Evolutionary conservation across 2,888 invertebrate species (phyloP).

Genomic region (Endotricha flammealis): DNA sequence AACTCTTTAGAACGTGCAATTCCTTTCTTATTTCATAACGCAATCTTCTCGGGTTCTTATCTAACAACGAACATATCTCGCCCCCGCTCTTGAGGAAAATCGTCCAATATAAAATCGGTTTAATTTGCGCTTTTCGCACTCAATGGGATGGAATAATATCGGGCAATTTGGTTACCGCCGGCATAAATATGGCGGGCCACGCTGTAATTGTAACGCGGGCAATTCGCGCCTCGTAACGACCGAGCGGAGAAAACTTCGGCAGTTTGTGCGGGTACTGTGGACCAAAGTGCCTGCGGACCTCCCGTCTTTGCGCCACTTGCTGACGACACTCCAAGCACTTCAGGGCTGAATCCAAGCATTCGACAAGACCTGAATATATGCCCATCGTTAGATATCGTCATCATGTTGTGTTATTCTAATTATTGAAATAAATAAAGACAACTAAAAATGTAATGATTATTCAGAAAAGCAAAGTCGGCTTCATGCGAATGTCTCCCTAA

Average conservation of each 20-base stretch:
- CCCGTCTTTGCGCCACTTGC: too few species aligned
- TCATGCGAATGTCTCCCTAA: too few species aligned
- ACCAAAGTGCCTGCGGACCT: slow-evolving; percentile 22
- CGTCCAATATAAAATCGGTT: slow-evolving; percentile 79
- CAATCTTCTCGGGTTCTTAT: slow-evolving; percentile 74
- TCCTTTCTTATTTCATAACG: slow-evolving; percentile 77
- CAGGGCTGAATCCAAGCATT: too few species aligned
- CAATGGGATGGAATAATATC: slow-evolving; percentile 79
- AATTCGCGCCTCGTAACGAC: slow-evolving; percentile 77
- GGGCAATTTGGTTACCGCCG: slow-evolving; percentile 78
- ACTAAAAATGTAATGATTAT: too few species aligned
- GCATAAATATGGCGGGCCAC: slow-evolving; percentile 76
- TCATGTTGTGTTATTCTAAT: too few species aligned
- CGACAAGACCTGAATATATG: too few species aligned
- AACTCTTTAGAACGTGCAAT: slow-evolving; percentile 71
- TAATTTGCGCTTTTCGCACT: slow-evolving; percentile 79
- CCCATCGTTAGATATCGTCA: too few species aligned
- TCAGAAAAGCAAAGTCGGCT: too few species aligned
- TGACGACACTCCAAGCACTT: too few species aligned
- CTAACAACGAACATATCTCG: slow-evolving; percentile 74
- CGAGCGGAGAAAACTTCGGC: slow-evolving; percentile 70
- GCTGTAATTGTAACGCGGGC: slow-evolving; percentile 76
- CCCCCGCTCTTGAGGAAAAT: slow-evolving; percentile 72
- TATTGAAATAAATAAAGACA: too few species aligned
- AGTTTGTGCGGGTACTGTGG: slow-evolving; percentile 57